These are phyloP conservation scores for Centropristis striata DNA, from an alignment of 2,113 vertebrate genomes.

Conservation along the genomic window DNA sequence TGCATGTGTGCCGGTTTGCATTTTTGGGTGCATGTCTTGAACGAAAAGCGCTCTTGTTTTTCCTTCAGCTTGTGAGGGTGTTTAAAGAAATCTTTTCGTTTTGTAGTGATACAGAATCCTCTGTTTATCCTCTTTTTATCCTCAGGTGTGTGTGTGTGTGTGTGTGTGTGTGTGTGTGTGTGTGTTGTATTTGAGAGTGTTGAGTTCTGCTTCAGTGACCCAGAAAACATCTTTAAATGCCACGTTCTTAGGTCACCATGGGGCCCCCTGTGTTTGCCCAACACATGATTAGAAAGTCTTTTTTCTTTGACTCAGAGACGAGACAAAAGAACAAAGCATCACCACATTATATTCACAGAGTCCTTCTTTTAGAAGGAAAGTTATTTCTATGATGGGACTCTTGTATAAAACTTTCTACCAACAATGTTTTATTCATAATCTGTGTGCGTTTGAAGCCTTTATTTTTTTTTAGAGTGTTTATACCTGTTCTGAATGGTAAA, in stretches of 20 bases:
- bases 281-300: conserved; percentile 47
- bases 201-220: conserved; percentile 58
- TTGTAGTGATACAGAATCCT: conserved; percentile 16
- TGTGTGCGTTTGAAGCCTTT: too few species aligned
- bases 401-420: neutral
- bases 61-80: neutral
- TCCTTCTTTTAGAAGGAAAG: neutral
- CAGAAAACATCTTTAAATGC: conserved; percentile 63
- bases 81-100: conserved; percentile 13
- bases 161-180: conserved; percentile 32
- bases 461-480: neutral
- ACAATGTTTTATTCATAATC: neutral
- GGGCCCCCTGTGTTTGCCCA: conserved; percentile 46
- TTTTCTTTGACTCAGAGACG: conserved; percentile 9
- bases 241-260: conserved; percentile 29
- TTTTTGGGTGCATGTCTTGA: conserved; percentile 17
- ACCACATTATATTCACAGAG: neutral
- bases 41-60: neutral
- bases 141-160: conserved; percentile 35
- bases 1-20: conserved; percentile 35
- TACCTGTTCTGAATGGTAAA: neutral
- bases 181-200: conserved; percentile 26
- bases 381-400: neutral
- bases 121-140: neutral
- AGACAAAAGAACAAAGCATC: neutral